Evolutionary conservation across 2,888 invertebrate species (phyloP), one percentile per base, ranked within the genome.

Genomic region (Heliconius sara): DNA sequence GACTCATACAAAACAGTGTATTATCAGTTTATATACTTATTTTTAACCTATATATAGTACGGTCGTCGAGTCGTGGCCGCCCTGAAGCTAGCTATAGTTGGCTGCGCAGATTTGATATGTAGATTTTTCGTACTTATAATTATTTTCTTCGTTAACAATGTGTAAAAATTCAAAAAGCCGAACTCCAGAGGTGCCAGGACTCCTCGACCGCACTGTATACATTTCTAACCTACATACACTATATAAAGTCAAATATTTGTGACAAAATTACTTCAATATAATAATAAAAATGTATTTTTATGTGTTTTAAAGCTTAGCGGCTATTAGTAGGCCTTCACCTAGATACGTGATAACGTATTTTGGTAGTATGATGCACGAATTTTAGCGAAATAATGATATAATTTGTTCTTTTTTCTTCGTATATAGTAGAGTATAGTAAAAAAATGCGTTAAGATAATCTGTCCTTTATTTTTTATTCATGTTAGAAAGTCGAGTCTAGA

Each of bases 301-400:
- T 79, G 79, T 66, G 25, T 76, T 76, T 76, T 72, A 66, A 72
- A 76, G 66, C 66, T 79, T 79, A 76, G 57, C 63, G 30, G 27
- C 72, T 39, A 72, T 79, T 76, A 76, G 70, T 80, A 71, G 83
- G 81, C 87, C 88, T 89, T 89, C 84, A 87, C 89, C 88, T 79
- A 88, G 81, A 84, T 82, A 80, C 87, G 88, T 68, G 57, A 57
- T 87, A 88, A 84, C 66, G 76, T n/a, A 13, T 25, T 65, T 27
- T 65, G 27, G 16, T 27, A 19, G 16, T 6, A 1, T 10, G 27
- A n/a, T n/a, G 60, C n/a, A n/a, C n/a, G 3, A 60, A n/a, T 60
- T 60, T n/a, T 10, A n/a, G 3, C n/a, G 7, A 60, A n/a, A n/a
- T 10, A 12, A 22, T 22, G 4, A 60, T 60, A 3, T 60, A 19